Percentiles rank a stretch among this genome's conserved stretches.
phyloP scores from a whole-genome alignment of 2,797 vertebrate species.

The Hipposideros larvatus region DNA sequence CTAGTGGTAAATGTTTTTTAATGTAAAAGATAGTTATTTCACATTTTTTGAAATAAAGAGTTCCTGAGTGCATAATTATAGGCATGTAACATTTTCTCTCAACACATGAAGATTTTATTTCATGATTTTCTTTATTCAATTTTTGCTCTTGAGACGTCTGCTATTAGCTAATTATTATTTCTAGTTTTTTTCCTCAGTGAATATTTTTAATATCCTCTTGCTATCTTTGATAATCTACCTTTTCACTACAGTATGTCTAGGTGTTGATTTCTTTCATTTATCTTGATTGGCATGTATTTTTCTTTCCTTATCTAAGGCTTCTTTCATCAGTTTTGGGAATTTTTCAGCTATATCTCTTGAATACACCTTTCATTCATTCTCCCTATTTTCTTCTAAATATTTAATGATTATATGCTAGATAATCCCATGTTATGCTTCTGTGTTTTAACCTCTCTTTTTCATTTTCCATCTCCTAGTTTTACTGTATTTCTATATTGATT shows the following conservation, averaged over 20 bases:
- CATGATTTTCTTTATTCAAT: not conserved
- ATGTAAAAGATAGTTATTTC: not conserved
- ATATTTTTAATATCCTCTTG: not conserved
- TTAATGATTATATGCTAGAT: not conserved
- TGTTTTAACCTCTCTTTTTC: not conserved
- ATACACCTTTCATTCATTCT: not conserved
- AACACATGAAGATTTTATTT: not conserved
- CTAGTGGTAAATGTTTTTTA: not conserved
- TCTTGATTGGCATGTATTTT: not conserved
- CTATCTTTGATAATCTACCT: not conserved
- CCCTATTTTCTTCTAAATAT: not conserved
- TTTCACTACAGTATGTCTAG: not conserved
- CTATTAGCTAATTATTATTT: not conserved
- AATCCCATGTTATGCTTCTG: not conserved
- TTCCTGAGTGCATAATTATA: not conserved
- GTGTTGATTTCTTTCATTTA: not conserved
- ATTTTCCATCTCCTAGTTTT: not conserved
- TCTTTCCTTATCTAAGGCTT: not conserved
- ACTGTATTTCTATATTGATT: not conserved
- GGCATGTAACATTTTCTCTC: not conserved
- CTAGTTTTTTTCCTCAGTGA: not conserved
- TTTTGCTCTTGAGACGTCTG: slow-evolving; percentile 16
- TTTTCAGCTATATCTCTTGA: not conserved
- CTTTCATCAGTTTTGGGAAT: not conserved
- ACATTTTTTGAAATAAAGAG: not conserved